A percentile compares a stretch with the other conserved stretches of the same genome.
Evolutionary conservation across 2,113 vertebrate genomes (phyloP).

Genomic region (Ranitomeya imitator): DNA sequence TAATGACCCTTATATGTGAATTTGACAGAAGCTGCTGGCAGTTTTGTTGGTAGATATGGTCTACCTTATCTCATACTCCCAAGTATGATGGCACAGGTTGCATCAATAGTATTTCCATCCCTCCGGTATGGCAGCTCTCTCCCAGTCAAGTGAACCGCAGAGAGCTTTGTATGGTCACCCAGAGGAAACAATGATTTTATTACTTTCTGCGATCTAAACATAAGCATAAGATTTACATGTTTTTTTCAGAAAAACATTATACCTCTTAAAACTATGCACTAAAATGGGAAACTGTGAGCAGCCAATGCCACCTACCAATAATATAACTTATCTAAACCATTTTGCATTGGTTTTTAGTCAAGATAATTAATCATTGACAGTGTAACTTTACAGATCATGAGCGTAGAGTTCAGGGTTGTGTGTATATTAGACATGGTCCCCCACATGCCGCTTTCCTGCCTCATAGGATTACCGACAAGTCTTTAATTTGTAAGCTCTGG

Average conservation of each 20-base stretch:
- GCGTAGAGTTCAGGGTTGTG: neutral
- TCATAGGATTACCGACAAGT: neutral
- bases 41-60: too few relatives aligned
- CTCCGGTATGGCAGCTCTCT: too few relatives aligned
- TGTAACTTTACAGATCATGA: neutral
- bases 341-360: neutral
- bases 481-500: neutral
- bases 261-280: neutral
- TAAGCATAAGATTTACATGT: neutral
- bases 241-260: neutral
- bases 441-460: neutral
- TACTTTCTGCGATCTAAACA: neutral
- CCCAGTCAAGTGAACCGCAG: too few relatives aligned
- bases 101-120: too few relatives aligned
- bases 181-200: neutral
- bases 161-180: neutral
- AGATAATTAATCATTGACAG: neutral
- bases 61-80: too few relatives aligned
- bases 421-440: neutral
- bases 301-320: neutral
- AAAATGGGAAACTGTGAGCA: neutral
- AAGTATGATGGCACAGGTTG: too few relatives aligned
- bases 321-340: neutral
- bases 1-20: too few relatives aligned
- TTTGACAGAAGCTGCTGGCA: too few relatives aligned